These are phyloP conservation scores for Harlomillsia oculata DNA, from an alignment of 1,140 invertebrate species.

Conservation along the genomic window DNA sequence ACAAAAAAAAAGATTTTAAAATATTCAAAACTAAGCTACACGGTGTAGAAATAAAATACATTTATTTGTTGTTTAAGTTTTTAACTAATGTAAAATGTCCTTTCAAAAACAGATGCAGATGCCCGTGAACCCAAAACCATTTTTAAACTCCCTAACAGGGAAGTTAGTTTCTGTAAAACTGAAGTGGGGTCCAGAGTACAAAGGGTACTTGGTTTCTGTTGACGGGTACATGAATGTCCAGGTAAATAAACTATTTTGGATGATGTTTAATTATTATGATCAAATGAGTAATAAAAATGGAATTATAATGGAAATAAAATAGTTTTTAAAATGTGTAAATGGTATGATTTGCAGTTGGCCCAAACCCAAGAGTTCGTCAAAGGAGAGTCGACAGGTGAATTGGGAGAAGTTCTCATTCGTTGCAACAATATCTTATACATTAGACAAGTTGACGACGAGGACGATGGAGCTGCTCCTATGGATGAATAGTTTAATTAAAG, in stretches of 20 bases:
- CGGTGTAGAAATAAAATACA: too few relatives aligned
- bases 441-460: conserved; percentile 89
- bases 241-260: conserved; percentile 39
- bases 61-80: too few relatives aligned
- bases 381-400: conserved; percentile 76
- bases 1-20: too few relatives aligned
- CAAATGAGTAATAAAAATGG: too few relatives aligned
- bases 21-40: too few relatives aligned
- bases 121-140: conserved; percentile 99
- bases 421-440: conserved; percentile 99
- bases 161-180: conserved; percentile 96
- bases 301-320: too few relatives aligned
- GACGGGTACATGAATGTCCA: conserved; percentile 99
- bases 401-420: conserved; percentile 93
- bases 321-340: too few relatives aligned
- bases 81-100: too few relatives aligned
- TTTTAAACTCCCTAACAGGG: conserved; percentile 92
- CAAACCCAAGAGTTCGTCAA: conserved; percentile 98
- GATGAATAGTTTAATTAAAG: conserved; percentile 9
- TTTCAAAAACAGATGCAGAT: conserved; percentile 53
- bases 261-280: too few relatives aligned
- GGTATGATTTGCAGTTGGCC: conserved; percentile 54
- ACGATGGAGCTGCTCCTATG: conserved; percentile 95
- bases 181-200: conserved; percentile 99
- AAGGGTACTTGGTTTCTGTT: conserved; percentile 92